Base-by-base conservation (phyloP, 2,797 vertebrate genomes). In the Bovichtus diacanthus region DNA sequence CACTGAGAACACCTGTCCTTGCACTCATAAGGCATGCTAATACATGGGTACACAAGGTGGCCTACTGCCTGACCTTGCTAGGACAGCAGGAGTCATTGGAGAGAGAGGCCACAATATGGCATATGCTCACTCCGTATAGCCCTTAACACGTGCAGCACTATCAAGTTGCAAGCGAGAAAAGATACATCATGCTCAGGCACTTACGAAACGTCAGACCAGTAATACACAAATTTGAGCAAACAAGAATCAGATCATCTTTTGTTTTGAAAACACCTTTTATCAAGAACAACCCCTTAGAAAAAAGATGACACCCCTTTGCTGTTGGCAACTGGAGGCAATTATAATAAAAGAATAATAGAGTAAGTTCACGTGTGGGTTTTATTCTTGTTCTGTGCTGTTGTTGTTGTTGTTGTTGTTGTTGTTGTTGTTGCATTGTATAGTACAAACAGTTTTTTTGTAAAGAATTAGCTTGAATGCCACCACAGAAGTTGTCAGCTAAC, bases 1-100 rank as follows among this genome's bases (percentile, higher is more conserved):
- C 81, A 80, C 85, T 68, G 85, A 69, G 85, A 90, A 93, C 93
- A 94, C 90, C 93, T 90, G 84, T 90, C 94, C 89, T 76, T 74
- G 81, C 38, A n/a, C 90, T 92, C 90, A 90, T 93, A 91, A 89
- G 70, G 85, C 91, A 94, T 94, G 93, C 88, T 93, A 94, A 95
- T 94, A 79, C 88, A 94, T 95, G 93, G 89, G 60, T 87, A 89
- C 88, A 93, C 94, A 93, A 91, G 91, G 92, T 74, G 87, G 85
- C 85, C 90, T 78, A 80, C 88, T 86, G 91, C 86, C 78, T 92
- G 92, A 93, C 93, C 93, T 94, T 93, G 91, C 79, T 74, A 63
- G 87, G 90, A 91, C 86, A 88, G 90, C 74, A 71, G 87, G 86
- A 88, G 85, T 89, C 87, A 83, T 76, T 78, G 82, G 78, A 90